Conservation (phyloP, 2,113 vertebrate genomes). For the Oncorhynchus masou region DNA sequence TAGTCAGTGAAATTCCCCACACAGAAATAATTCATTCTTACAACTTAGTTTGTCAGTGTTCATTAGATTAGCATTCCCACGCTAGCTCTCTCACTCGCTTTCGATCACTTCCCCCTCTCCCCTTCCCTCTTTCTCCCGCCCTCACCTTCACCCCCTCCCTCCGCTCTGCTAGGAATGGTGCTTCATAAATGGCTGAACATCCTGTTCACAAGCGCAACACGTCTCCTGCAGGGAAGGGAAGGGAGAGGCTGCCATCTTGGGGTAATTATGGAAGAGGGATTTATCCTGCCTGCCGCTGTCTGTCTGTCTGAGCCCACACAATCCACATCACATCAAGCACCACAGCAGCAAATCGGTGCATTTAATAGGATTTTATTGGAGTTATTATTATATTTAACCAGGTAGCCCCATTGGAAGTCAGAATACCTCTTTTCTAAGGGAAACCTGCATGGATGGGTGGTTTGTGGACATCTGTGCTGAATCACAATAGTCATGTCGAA, state of each 20-base stretch:
- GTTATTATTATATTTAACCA: too few species aligned
- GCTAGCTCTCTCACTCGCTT: not conserved
- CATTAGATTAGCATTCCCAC: not conserved
- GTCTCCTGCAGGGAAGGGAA: slow-evolving; percentile 24
- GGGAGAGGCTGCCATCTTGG: slow-evolving; percentile 46
- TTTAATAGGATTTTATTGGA: not conserved
- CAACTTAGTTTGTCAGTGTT: not conserved
- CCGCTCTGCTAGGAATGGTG: slow-evolving; percentile 11
- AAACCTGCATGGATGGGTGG: too few species aligned
- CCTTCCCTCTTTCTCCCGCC: not conserved
- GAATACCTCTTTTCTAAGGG: too few species aligned
- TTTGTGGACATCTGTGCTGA: too few species aligned
- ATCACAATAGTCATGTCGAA: too few species aligned
- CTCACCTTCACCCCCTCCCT: not conserved
- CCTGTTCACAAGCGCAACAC: not conserved
- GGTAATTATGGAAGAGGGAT: slow-evolving; percentile 11
- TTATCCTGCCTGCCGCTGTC: not conserved
- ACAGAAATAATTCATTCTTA: slow-evolving; percentile 26
- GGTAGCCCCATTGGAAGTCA: too few species aligned
- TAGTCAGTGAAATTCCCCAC: not conserved
- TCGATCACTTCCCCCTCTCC: not conserved
- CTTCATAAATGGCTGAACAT: slow-evolving; percentile 16
- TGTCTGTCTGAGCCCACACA: not conserved
- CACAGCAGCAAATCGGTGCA: not conserved
- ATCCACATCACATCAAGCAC: not conserved